These are phyloP conservation scores for Listronotus oregonensis DNA, from an alignment of 1,140 invertebrate species.

Conservation along the genomic window DNA sequence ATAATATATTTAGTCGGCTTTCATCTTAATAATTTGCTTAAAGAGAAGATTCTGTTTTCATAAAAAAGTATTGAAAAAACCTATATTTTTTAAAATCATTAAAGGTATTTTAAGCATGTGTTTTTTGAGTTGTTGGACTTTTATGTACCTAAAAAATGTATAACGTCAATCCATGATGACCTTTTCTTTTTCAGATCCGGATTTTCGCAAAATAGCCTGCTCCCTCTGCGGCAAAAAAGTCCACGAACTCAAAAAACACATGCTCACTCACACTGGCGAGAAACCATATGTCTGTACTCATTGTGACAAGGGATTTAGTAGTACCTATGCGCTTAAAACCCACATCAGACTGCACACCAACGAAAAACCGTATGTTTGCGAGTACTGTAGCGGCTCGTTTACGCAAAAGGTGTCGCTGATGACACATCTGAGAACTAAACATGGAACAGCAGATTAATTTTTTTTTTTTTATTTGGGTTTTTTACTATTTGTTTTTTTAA, in stretches of 20 bases:
- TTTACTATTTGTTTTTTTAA: too few species aligned
- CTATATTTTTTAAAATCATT: too few species aligned
- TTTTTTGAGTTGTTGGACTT: too few species aligned
- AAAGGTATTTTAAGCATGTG: too few species aligned
- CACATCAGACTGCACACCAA: slow-evolving; percentile 47
- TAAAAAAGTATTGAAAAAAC: too few species aligned
- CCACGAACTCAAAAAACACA: slow-evolving; percentile 42
- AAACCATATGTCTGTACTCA: slow-evolving; percentile 42
- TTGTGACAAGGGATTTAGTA: slow-evolving; percentile 47
- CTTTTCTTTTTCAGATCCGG: slow-evolving; percentile 42
- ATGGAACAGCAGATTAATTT: slow-evolving; percentile 8
- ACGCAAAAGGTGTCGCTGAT: slow-evolving; percentile 47
- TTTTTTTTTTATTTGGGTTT: too few species aligned
- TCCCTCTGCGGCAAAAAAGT: slow-evolving; percentile 45
- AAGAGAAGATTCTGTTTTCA: too few species aligned
- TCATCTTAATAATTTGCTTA: too few species aligned
- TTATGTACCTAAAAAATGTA: too few species aligned
- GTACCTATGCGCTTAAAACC: slow-evolving; percentile 43
- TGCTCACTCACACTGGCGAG: slow-evolving; percentile 48
- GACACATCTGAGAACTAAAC: slow-evolving; percentile 46
- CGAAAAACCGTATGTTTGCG: slow-evolving; percentile 45
- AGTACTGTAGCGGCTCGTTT: slow-evolving; percentile 42
- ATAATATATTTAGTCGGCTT: too few species aligned
- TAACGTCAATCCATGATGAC: too few species aligned
- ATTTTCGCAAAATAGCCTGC: slow-evolving; percentile 42